Evolutionary conservation across 2,113 vertebrate genomes (phyloP).

Genomic region (Triplophysa rosa): DNA sequence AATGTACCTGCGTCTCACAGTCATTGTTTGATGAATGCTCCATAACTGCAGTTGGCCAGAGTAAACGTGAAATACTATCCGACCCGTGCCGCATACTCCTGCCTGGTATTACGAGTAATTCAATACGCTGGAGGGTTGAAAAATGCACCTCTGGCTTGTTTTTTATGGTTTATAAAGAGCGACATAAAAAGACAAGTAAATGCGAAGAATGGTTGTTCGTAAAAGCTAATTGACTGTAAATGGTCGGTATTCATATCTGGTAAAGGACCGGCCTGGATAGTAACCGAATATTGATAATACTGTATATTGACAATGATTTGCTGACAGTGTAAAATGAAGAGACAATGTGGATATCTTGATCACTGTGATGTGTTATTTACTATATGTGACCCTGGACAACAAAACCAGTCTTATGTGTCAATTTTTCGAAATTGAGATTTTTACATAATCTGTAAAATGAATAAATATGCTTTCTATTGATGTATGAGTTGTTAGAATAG

Average conservation of each 20-base stretch:
- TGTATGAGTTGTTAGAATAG: too few species aligned
- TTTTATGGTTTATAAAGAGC: constrained; percentile 58
- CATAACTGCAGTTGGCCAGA: constrained; percentile 53
- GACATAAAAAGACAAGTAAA: constrained; percentile 60
- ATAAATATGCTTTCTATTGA: too few species aligned
- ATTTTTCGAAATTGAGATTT: too few species aligned
- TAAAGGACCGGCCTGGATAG: background rate
- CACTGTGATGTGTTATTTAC: too few species aligned
- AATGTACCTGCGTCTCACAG: constrained; percentile 60
- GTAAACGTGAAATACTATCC: constrained; percentile 63
- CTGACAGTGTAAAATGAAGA: background rate
- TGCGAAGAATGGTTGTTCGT: constrained; percentile 22
- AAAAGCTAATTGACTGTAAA: constrained; percentile 47
- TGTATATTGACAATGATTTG: background rate
- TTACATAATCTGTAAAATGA: too few species aligned
- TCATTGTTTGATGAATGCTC: constrained; percentile 66
- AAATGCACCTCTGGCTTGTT: constrained; percentile 46
- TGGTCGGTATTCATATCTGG: constrained; percentile 28
- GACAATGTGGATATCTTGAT: too few species aligned
- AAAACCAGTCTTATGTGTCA: too few species aligned
- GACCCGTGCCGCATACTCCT: constrained; percentile 50
- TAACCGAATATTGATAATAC: background rate
- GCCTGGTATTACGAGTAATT: constrained; percentile 68
- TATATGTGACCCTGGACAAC: too few species aligned
- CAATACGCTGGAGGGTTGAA: constrained; percentile 63